Evolutionary conservation across 2,888 invertebrate species (phyloP).

Genomic region (Lypha dubia): DNA sequence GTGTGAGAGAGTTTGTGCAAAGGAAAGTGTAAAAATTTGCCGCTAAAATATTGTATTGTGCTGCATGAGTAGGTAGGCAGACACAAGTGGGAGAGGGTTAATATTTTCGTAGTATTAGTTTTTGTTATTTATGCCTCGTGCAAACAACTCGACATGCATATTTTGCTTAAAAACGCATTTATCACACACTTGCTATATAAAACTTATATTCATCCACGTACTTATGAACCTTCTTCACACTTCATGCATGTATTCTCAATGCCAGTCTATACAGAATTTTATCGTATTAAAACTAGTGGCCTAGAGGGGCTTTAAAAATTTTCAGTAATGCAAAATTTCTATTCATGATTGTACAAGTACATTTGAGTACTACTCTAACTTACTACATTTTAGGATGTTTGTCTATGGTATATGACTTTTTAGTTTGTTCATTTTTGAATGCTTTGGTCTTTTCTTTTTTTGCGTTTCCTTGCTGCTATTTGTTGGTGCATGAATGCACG

Average conservation of each 20-base stretch:
- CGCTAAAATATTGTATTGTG: conserved; percentile 16
- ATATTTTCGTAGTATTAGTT: conserved; percentile 62
- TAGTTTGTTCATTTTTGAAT: conserved; percentile 56
- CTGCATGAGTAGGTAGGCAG: conserved; percentile 18
- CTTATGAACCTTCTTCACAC: conserved; percentile 27
- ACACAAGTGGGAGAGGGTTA: conserved; percentile 16
- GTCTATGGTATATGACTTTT: conserved; percentile 43
- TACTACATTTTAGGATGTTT: conserved; percentile 28
- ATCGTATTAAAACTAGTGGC: not conserved
- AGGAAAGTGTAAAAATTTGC: conserved; percentile 19
- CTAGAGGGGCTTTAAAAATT: conserved; percentile 18
- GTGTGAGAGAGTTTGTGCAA: not conserved
- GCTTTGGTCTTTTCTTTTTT: conserved; percentile 5
- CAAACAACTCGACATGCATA: conserved; percentile 59
- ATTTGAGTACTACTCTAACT: conserved; percentile 45
- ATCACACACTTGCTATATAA: conserved; percentile 69
- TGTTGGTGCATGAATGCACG: conserved; percentile 7
- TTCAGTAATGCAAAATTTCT: conserved; percentile 59
- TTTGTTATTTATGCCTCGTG: conserved; percentile 54
- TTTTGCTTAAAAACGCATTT: conserved; percentile 70
- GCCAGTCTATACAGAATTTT: conserved; percentile 7
- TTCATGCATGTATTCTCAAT: conserved; percentile 12
- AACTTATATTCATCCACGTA: conserved; percentile 38
- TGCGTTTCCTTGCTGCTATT: not conserved
- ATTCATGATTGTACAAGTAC: conserved; percentile 62